Percentiles rank a stretch among this genome's conserved stretches.
Conservation (phyloP, 2,113 vertebrate genomes). For the Oreotragus oreotragus region DNA sequence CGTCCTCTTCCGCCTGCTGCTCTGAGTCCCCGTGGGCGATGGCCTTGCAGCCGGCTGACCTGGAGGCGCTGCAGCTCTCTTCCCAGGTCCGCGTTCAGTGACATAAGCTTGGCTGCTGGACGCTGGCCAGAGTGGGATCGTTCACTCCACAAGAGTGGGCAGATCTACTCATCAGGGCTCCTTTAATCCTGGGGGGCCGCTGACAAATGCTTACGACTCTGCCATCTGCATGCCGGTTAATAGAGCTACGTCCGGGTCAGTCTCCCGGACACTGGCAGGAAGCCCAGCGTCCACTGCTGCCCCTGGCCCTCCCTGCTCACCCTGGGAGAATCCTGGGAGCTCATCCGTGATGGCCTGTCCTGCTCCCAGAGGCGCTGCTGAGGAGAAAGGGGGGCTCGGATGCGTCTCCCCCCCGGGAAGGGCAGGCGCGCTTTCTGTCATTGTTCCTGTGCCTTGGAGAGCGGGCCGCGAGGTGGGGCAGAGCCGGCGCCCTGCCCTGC, state of each 20-base stretch:
- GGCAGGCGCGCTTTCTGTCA: rapidly evolving
- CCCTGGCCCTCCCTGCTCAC: not conserved
- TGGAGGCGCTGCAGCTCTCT: rapidly evolving
- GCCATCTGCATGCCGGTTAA: too few species aligned
- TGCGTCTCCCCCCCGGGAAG: not conserved
- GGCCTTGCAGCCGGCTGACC: rapidly evolving
- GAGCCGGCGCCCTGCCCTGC: rapidly evolving
- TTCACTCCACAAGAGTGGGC: not conserved
- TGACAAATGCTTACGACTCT: rapidly evolving
- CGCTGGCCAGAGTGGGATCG: rapidly evolving
- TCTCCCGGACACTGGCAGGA: not conserved
- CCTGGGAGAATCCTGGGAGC: not conserved
- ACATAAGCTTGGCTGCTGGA: rapidly evolving
- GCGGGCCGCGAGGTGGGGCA: rapidly evolving
- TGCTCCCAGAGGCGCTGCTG: rapidly evolving
- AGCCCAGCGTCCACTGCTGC: rapidly evolving
- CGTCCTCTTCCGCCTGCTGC: rapidly evolving
- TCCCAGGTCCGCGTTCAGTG: rapidly evolving
- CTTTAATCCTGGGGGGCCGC: not conserved
- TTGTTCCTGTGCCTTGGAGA: rapidly evolving
- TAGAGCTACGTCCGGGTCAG: not conserved
- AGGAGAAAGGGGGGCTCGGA: not conserved
- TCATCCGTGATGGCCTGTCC: not conserved
- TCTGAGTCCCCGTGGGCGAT: rapidly evolving
- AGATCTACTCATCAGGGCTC: rapidly evolving